A percentile compares a stretch with the other conserved stretches of the same genome.
Evolutionary conservation across 2,888 invertebrate species (phyloP).

Genomic region (Drosophila basisetae): DNA sequence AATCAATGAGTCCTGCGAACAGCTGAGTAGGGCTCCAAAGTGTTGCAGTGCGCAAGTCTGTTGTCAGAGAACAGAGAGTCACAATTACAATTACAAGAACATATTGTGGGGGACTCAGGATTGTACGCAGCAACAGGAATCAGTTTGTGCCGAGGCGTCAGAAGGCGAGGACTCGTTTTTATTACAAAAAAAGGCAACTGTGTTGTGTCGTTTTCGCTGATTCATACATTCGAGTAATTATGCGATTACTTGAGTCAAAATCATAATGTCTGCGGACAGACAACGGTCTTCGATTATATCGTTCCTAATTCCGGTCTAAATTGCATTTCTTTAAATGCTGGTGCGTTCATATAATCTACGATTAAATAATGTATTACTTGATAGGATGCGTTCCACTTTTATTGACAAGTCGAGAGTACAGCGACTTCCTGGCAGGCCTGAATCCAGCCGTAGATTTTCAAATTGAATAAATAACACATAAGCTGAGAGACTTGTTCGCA

Average conservation of each 20-base stretch:
- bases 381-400: background rate
- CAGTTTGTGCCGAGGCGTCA: conserved; percentile 62
- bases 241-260: conserved; percentile 23
- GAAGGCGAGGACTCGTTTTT: conserved; percentile 42
- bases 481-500: conserved; percentile 1
- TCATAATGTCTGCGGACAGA: conserved; percentile 26
- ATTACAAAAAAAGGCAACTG: background rate
- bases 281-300: conserved; percentile 5
- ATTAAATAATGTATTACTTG: background rate
- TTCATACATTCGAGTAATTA: conserved; percentile 28
- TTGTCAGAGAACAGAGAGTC: conserved; percentile 7
- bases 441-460: background rate
- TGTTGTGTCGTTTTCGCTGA: conserved; percentile 3
- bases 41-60: conserved; percentile 58
- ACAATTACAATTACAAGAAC: conserved; percentile 2
- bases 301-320: conserved; percentile 7
- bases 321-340: background rate
- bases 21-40: conserved; percentile 50
- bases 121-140: conserved; percentile 68
- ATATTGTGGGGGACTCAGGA: conserved; percentile 16
- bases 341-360: background rate
- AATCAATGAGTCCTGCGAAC: conserved; percentile 20
- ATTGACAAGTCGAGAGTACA: background rate
- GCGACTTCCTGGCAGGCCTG: background rate
- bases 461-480: conserved; percentile 5